Evolutionary conservation across 2,113 vertebrate species (phyloP).

Genomic region (Hiodon tergisus): DNA sequence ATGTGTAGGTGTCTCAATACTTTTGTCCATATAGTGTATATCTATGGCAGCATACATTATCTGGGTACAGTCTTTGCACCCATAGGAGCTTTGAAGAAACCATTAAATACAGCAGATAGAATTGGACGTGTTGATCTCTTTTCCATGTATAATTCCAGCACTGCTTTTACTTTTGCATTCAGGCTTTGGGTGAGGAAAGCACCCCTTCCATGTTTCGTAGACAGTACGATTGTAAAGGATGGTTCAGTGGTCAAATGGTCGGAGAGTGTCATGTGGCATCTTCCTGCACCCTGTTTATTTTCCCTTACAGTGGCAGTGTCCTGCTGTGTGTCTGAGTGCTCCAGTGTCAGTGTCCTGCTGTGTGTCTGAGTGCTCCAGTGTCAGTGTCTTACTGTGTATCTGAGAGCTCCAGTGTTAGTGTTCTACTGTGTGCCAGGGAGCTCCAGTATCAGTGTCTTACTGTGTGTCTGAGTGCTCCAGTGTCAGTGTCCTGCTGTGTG

Average conservation of each 20-base stretch:
- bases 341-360: constrained; percentile 1
- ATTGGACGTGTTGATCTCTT: constrained; percentile 10
- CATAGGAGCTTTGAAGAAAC: no score
- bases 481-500: neutral
- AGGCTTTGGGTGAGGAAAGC: constrained; percentile 72
- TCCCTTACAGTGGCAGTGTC: neutral
- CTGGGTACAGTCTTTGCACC: no score
- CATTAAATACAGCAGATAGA: neutral
- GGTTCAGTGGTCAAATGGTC: constrained; percentile 86
- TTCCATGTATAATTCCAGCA: neutral
- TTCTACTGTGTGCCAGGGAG: no score
- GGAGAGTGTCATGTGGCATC: constrained; percentile 37
- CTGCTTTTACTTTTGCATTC: constrained; percentile 33
- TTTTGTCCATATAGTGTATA: no score
- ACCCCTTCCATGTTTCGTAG: constrained; percentile 73
- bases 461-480: no score
- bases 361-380: neutral
- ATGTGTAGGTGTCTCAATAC: no score
- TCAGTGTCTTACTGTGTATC: neutral
- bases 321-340: constrained; percentile 2
- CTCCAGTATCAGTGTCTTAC: no score
- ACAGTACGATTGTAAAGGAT: constrained; percentile 72
- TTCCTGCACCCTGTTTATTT: neutral
- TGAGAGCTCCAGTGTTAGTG: neutral
- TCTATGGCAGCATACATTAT: no score